phyloP scores from a whole-genome alignment of 1,140 invertebrate species.

The Sarcophaga bullata region DNA sequence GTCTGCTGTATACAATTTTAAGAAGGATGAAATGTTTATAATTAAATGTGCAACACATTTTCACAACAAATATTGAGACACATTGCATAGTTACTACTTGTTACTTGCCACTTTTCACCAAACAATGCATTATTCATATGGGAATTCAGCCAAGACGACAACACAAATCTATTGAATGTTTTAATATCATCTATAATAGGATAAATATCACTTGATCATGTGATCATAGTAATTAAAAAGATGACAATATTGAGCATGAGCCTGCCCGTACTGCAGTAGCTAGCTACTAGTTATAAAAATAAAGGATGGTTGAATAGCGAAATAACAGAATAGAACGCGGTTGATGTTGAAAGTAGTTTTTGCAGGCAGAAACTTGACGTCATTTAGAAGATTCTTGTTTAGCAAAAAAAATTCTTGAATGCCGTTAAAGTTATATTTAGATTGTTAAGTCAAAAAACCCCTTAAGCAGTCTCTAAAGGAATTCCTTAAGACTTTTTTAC shows the following conservation, averaged over 20 bases:
- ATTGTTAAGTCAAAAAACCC: neutral
- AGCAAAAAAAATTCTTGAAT: constrained; percentile 7
- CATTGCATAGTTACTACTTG: neutral
- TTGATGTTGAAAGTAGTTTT: neutral
- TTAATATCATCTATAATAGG: constrained; percentile 17
- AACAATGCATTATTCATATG: constrained; percentile 9
- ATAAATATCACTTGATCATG: constrained; percentile 1
- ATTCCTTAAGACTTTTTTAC: neutral
- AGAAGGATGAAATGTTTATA: neutral
- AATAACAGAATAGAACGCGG: neutral
- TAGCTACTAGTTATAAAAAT: neutral
- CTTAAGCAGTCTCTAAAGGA: constrained; percentile 7
- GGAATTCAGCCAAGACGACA: constrained; percentile 11
- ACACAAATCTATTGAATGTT: constrained; percentile 16
- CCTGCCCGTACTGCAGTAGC: neutral
- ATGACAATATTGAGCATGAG: neutral
- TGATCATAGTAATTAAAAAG: neutral
- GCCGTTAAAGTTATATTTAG: constrained; percentile 18
- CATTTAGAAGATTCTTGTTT: constrained; percentile 5
- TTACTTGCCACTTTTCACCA: constrained; percentile 10
- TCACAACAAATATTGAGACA: neutral
- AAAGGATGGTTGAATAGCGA: neutral
- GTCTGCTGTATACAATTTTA: neutral
- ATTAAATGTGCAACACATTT: neutral
- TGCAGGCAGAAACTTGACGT: constrained; percentile 5